Percentiles rank a stretch among this genome's conserved stretches.
These are phyloP conservation scores for Periophthalmodon schlosseri DNA, from an alignment of 2,113 vertebrate species.

Conservation along the genomic window DNA sequence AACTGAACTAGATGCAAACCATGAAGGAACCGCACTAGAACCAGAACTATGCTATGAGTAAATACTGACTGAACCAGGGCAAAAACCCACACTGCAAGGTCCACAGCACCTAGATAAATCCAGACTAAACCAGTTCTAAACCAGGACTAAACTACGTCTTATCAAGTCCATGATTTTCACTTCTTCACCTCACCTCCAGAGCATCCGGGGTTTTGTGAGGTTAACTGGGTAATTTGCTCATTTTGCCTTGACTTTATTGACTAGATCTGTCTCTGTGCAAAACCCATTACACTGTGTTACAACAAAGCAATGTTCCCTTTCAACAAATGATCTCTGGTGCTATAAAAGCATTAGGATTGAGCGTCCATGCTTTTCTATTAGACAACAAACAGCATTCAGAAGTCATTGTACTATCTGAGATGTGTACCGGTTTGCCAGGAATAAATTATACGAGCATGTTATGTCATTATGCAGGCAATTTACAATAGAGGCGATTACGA, in stretches of 20 bases:
- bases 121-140: too few species aligned
- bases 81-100: too few species aligned
- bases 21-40: too few species aligned
- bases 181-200: not conserved
- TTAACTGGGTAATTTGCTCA: not conserved
- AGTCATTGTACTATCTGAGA: not conserved
- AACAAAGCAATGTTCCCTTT: not conserved
- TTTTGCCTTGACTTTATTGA: not conserved
- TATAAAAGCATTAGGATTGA: not conserved
- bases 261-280: not conserved
- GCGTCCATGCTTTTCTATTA: not conserved
- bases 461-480: not conserved
- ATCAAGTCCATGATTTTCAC: not conserved
- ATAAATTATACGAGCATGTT: not conserved
- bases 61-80: too few species aligned
- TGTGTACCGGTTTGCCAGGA: not conserved
- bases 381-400: not conserved
- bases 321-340: not conserved
- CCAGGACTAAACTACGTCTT: too few species aligned
- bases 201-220: not conserved
- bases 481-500: not conserved
- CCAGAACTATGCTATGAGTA: too few species aligned
- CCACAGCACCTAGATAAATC: too few species aligned
- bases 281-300: constrained; percentile 2
- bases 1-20: too few species aligned